Percentiles rank a stretch among this genome's conserved stretches.
phyloP scores from a whole-genome alignment of 2,888 invertebrate genomes.

The Orchesella flavescens region DNA sequence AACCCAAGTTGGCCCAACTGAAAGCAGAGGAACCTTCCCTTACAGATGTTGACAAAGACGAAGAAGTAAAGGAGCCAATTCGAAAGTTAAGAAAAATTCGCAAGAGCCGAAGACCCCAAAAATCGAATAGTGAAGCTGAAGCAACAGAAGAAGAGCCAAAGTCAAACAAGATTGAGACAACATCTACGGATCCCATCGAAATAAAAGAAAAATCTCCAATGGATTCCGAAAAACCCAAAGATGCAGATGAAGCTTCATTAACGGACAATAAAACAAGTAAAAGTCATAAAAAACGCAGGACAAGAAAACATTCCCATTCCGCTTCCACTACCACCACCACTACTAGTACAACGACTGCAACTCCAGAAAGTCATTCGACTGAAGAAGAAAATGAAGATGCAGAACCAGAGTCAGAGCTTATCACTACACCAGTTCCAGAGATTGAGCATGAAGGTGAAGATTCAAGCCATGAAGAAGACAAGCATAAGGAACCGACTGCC shows the following conservation, averaged over 20 bases:
- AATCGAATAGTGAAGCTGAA: neutral
- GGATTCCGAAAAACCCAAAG: neutral
- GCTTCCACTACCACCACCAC: conserved; percentile 30
- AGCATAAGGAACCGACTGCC: conserved; percentile 17
- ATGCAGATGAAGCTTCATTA: neutral
- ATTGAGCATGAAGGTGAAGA: neutral
- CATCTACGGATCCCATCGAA: conserved; percentile 1
- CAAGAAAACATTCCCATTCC: conserved; percentile 6
- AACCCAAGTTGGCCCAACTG: conserved; percentile 15
- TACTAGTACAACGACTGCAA: conserved; percentile 1
- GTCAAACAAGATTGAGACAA: conserved; percentile 1
- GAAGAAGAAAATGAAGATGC: conserved; percentile 1
- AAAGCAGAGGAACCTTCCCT: conserved; percentile 26
- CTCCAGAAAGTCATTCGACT: neutral
- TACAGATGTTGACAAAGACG: neutral
- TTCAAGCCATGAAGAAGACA: conserved; percentile 21
- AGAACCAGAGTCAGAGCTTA: neutral
- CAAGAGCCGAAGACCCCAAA: conserved; percentile 17
- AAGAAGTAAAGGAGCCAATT: neutral
- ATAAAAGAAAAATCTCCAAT: neutral
- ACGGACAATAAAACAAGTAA: neutral
- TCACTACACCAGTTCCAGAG: neutral
- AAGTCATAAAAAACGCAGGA: conserved; percentile 17
- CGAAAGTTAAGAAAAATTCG: conserved; percentile 22
- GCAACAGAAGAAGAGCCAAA: neutral